These are phyloP conservation scores for Cataglyphis cursor DNA, from an alignment of 2,888 invertebrate species.

Conservation along the genomic window DNA sequence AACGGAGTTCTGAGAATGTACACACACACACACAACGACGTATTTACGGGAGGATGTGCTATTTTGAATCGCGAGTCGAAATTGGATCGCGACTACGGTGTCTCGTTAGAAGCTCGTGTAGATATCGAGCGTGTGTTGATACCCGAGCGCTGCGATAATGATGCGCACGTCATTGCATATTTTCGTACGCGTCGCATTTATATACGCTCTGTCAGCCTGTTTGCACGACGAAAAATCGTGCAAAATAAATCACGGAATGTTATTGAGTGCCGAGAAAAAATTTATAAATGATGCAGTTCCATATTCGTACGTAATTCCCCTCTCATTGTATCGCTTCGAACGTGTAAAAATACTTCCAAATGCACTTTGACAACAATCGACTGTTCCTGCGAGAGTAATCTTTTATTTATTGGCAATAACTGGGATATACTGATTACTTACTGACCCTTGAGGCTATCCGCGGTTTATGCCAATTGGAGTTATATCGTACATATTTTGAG, in stretches of 20 bases:
- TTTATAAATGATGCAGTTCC: slow-evolving; percentile 35
- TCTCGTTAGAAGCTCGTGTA: slow-evolving; percentile 36
- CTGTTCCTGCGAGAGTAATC: slow-evolving; percentile 51
- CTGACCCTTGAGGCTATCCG: slow-evolving; percentile 44
- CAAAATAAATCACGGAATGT: slow-evolving; percentile 28
- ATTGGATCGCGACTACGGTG: slow-evolving; percentile 51
- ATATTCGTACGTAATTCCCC: background rate
- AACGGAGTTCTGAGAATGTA: background rate
- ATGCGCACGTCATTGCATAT: slow-evolving; percentile 41
- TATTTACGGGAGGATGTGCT: slow-evolving; percentile 45
- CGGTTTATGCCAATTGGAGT: slow-evolving; percentile 50
- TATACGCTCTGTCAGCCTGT: background rate
- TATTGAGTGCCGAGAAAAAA: slow-evolving; percentile 25
- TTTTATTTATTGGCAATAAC: slow-evolving; percentile 51
- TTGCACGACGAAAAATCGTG: slow-evolving; percentile 19
- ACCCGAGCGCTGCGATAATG: slow-evolving; percentile 32
- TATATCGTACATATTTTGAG: slow-evolving; percentile 47
- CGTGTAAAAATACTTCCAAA: slow-evolving; percentile 32
- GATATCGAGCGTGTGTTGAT: slow-evolving; percentile 47
- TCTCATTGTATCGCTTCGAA: slow-evolving; percentile 13
- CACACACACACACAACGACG: background rate
- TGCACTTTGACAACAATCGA: slow-evolving; percentile 25
- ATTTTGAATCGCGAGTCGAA: slow-evolving; percentile 47
- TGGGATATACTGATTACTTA: slow-evolving; percentile 47
- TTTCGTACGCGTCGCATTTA: slow-evolving; percentile 26